Evolutionary conservation across 2,113 vertebrate species (phyloP).

Genomic region (Cepphus grylle): DNA sequence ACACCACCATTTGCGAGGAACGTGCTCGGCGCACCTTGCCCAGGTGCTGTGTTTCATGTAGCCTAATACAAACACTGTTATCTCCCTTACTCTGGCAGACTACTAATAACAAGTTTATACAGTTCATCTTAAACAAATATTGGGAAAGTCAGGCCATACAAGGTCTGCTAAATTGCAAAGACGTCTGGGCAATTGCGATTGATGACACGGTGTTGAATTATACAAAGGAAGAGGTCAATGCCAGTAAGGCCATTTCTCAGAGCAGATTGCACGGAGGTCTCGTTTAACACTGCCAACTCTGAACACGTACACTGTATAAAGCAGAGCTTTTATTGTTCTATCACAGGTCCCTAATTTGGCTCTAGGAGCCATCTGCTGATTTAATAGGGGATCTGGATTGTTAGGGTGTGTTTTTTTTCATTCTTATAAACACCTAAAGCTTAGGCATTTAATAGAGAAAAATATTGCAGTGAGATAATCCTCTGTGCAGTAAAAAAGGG

Average conservation of each 20-base stretch:
- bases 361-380: slow-evolving; percentile 50
- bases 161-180: slow-evolving; percentile 39
- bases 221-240: slow-evolving; percentile 30
- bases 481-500: not conserved
- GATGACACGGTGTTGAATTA: not conserved
- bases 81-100: not conserved
- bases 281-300: slow-evolving; percentile 41
- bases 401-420: not conserved
- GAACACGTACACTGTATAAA: not conserved
- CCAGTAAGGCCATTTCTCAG: slow-evolving; percentile 6
- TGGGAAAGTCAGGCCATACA: slow-evolving; percentile 32
- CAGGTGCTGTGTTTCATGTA: not conserved
- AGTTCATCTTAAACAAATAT: slow-evolving; percentile 64
- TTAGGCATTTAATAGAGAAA: slow-evolving; percentile 43
- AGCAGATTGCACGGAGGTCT: slow-evolving; percentile 26
- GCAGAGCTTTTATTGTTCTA: slow-evolving; percentile 46
- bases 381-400: slow-evolving; percentile 40
- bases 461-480: slow-evolving; percentile 38
- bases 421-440: slow-evolving; percentile 35
- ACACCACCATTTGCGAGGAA: not conserved
- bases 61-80: slow-evolving; percentile 21
- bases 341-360: slow-evolving; percentile 44
- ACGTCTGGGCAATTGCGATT: not conserved
- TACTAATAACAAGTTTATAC: slow-evolving; percentile 38
- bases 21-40: not conserved